phyloP scores from a whole-genome alignment of 92 coral and sea anemone species.

The Parazoanthus darwini region DNA sequence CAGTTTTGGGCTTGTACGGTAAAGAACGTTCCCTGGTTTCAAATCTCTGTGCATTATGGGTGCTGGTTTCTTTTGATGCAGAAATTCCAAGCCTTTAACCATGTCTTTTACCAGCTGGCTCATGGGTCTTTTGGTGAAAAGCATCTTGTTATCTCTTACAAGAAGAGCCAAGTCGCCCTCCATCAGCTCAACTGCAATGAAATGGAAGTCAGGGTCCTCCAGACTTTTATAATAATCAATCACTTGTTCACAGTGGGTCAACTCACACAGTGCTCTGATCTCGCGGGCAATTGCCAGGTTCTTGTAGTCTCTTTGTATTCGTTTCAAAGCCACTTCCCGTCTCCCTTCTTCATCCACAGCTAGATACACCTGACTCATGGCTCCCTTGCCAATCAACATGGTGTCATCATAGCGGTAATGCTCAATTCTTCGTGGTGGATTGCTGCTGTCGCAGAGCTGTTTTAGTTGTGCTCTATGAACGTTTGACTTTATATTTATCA shows the following conservation, averaged over 20 bases:
- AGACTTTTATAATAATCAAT: slow-evolving; percentile 38
- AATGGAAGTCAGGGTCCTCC: slow-evolving; percentile 50
- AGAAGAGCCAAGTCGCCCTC: slow-evolving; percentile 64
- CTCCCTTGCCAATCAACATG: slow-evolving; percentile 52
- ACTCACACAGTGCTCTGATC: slow-evolving; percentile 46
- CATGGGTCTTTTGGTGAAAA: neutral
- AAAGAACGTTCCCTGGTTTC: slow-evolving; percentile 76
- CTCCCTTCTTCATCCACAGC: slow-evolving; percentile 64
- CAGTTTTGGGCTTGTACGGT: slow-evolving; percentile 44
- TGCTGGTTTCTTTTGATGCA: slow-evolving; percentile 38
- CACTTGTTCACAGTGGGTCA: slow-evolving; percentile 52
- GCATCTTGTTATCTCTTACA: neutral
- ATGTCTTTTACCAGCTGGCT: slow-evolving; percentile 44
- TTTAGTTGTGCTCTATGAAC: slow-evolving; percentile 21
- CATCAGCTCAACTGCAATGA: slow-evolving; percentile 63
- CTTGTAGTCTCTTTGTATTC: slow-evolving; percentile 41
- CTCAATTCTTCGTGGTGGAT: slow-evolving; percentile 33
- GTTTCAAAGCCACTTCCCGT: slow-evolving; percentile 66
- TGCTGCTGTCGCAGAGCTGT: slow-evolving; percentile 1
- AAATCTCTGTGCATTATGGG: slow-evolving; percentile 70
- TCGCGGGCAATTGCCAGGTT: slow-evolving; percentile 53
- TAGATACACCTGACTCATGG: slow-evolving; percentile 53
- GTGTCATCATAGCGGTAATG: slow-evolving; percentile 50
- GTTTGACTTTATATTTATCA: slow-evolving; percentile 15
- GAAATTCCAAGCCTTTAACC: slow-evolving; percentile 55